Base-by-base conservation (phyloP, 2,113 vertebrate genomes). In the Gobius niger region DNA sequence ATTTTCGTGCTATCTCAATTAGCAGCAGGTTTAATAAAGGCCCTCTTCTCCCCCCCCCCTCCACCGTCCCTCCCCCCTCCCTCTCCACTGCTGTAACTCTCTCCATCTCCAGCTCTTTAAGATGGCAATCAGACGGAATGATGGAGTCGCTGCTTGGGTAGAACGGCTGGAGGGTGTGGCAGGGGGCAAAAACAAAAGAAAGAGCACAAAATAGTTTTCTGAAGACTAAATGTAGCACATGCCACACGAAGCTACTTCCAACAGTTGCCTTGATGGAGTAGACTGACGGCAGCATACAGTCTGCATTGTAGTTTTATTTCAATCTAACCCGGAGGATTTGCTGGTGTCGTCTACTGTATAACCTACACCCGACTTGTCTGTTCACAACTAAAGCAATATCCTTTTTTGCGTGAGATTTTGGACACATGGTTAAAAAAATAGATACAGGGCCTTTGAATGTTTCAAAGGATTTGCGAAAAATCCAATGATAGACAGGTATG, bases 1-100 rank as follows among this genome's bases (percentile, higher is more conserved):
- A 94, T 91, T 92, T 92, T 87, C 74, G 81, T 92, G 88, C 91
- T 91, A 92, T 93, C 91, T 92, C 92, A 94, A 92, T 92, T 93
- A 93, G 91, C 87, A 91, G 88, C 88, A 88, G 88, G 88, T 93
- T 93, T 93, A 94, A 93, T 93, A 93, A 92, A 92, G 84, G 88
- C 65, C 82, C 81, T 83, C 83, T 81, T 85, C 77, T 84, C 81
- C 73, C 74, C 61, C 74, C 64, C 73, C 75, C n/a, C n/a, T 54
- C 42, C 74, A 66, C 73, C 75, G 59, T 79, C 67, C 63, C 65
- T 69, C 66, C n/a, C 34, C 67, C 53, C 67, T 46, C 66, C 56
- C 12, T 14, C 71, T 83, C 70, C 75, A 63, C 71, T 63, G 66
- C 67, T 41, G 54, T 42, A 83, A 82, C 79, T 86, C 78, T 71